These are phyloP conservation scores for Poecile montanus DNA, from an alignment of 2,797 vertebrate species.

Conservation along the genomic window DNA sequence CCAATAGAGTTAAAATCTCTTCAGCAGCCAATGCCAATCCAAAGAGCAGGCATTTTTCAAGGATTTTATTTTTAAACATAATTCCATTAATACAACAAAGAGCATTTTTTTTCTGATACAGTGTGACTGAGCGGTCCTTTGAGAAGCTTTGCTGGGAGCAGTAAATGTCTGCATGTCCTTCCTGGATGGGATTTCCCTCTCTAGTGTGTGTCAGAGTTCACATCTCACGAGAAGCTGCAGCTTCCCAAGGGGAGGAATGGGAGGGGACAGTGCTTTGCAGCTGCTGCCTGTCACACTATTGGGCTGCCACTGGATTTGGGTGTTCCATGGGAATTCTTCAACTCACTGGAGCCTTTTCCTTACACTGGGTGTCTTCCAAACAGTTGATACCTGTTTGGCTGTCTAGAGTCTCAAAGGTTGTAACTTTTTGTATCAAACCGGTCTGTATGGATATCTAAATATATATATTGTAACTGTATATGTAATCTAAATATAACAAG, in stretches of 20 bases:
- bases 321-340: neutral
- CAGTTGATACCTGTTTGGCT: neutral
- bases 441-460: neutral
- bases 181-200: neutral
- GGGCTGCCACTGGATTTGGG: neutral
- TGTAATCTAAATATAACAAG: neutral
- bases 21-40: neutral
- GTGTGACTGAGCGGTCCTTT: neutral
- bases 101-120: neutral
- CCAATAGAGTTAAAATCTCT: neutral
- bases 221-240: neutral
- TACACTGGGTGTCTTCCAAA: neutral
- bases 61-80: neutral
- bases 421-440: neutral
- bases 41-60: neutral
- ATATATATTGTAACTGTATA: neutral
- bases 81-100: neutral
- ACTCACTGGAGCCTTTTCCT: slow-evolving; percentile 55
- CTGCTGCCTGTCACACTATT: neutral
- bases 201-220: neutral
- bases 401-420: neutral
- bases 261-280: neutral
- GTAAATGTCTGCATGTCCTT: neutral
- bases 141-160: neutral
- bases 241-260: neutral